Base-by-base conservation (phyloP, 2,888 invertebrate genomes). In the Trachelus iudaicus region DNA sequence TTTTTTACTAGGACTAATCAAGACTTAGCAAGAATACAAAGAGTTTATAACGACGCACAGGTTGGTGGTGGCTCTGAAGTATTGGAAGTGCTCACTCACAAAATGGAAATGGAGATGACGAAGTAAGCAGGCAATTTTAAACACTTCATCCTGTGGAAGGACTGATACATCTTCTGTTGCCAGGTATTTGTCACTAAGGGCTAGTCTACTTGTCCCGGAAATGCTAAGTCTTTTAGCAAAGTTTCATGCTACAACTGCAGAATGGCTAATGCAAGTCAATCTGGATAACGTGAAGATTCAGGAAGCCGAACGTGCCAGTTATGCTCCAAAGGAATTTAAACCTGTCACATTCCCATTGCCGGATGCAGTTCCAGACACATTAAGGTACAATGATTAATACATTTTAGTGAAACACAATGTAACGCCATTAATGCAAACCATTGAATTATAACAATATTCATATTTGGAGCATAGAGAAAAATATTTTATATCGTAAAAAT, bases 231-330 rank as follows among this genome's bases (percentile, higher is more conserved):
- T 95, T 85, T 91, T 96, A 81, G 93, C 96, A 82, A 94, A 95
- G 79, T 95, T 98, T 85, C 95, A 96, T 86, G 95, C 97, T 31
- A 95, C 96, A 23, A 96, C 98, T 0, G 95, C 97, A 75, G 94
- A 94, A 76, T 98, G 98, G 98, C 91, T 98, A 68, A 94, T 95
- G 75, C 97, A 98, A 90, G 94, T 98, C n/a, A 95, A 96, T 1
- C 89, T 95, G 30, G 92, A 95, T 73, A 81, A 86, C 12, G 75
- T 81, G 35, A 89, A 89, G 68, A 87, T 79, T 34, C 89, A 91
- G 35, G 77, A 82, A 69, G 86, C 87, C 31, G 84, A 91, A 1
- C 89, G 87, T 23, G 88, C 89, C 30, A 92, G 92, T 85, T 96
- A 94, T 90, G 94, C 95, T 3, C 96, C 96, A 1, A 92, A 93